Evolutionary conservation across 2,113 vertebrate species (phyloP).

Genomic region (Anarrhichthys ocellatus): DNA sequence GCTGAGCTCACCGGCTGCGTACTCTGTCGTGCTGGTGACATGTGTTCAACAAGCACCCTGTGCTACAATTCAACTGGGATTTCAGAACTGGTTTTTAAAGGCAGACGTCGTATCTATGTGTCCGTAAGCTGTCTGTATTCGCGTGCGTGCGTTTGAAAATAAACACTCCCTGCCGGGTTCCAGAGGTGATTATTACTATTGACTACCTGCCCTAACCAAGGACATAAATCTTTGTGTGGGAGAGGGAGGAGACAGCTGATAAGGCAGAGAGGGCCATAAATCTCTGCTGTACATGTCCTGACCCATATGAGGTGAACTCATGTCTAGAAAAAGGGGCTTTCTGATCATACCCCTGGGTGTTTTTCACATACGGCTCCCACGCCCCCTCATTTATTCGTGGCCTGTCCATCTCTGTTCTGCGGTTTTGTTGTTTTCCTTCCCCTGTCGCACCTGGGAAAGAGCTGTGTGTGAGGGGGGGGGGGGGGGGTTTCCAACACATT

Average conservation of each 20-base stretch:
- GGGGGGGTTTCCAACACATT: slow-evolving; percentile 75
- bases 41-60: background rate
- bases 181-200: slow-evolving; percentile 62
- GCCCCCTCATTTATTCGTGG: slow-evolving; percentile 27
- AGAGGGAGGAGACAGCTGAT: slow-evolving; percentile 57
- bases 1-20: slow-evolving; percentile 6
- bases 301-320: slow-evolving; percentile 74
- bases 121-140: slow-evolving; percentile 17
- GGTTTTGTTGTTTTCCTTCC: slow-evolving; percentile 69
- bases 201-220: slow-evolving; percentile 37
- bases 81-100: slow-evolving; percentile 18
- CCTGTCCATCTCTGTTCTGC: slow-evolving; percentile 43
- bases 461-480: slow-evolving; percentile 38
- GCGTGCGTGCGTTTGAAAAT: slow-evolving; percentile 1
- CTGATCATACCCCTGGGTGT: slow-evolving; percentile 62
- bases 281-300: slow-evolving; percentile 56
- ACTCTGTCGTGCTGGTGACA: background rate
- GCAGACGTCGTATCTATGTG: slow-evolving; percentile 26
- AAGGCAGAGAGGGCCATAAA: slow-evolving; percentile 52
- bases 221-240: slow-evolving; percentile 52
- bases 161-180: slow-evolving; percentile 42
- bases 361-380: slow-evolving; percentile 43
- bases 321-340: slow-evolving; percentile 74
- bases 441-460: slow-evolving; percentile 76
- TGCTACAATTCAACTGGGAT: background rate